Evolutionary conservation across 2,113 vertebrate species (phyloP), one percentile per base, ranked within the genome.

Genomic region (Eublepharis macularius): DNA sequence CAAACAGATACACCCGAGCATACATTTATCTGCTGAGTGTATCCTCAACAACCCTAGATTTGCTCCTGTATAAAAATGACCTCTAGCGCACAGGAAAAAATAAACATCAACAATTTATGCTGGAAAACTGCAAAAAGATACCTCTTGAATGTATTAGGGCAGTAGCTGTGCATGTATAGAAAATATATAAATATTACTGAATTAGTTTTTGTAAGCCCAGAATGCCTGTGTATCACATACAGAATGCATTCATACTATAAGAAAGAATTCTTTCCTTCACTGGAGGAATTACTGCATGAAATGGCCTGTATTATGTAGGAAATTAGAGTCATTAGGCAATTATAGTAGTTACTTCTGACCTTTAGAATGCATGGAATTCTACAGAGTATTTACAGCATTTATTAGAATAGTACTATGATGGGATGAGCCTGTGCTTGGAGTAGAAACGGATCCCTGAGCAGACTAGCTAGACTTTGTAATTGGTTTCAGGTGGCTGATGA

Each of bases 401-500:
- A 54, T 39, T 81, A 70, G 47, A 81, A 51, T 24, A 36, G 16
- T 69, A 69, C 47, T 45, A 14, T 81, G 32, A 26, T 81, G 32
- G 78, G 32, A 80, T n/a, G 78, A 80, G 29, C 17, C 45, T 81
- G 32, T 36, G 43, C 65, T 69, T 81, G 65, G 65, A 29, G 16
- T 80, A 29, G 41, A 69, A 69, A 51, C 29, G 36, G 29, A 47
- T 21, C 65, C 24, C 45, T 29, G 41, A 65, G 19, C 24, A 45
- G 39, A 80, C 63, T 32, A n/a, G 29, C 19, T 19, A 24, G 79
- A n/a, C 29, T 47, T 80, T n/a, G 19, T 80, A 80, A 68, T 69
- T 69, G n/a, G n/a, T n/a, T 81, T 21, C 80, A 81, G 65, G 63
- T 81, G 45, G 29, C 17, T 81, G 80, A 34, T 81, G 65, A 69